These are phyloP conservation scores for Ellobius talpinus DNA, from an alignment of 2,113 vertebrate genomes.

Conservation along the genomic window DNA sequence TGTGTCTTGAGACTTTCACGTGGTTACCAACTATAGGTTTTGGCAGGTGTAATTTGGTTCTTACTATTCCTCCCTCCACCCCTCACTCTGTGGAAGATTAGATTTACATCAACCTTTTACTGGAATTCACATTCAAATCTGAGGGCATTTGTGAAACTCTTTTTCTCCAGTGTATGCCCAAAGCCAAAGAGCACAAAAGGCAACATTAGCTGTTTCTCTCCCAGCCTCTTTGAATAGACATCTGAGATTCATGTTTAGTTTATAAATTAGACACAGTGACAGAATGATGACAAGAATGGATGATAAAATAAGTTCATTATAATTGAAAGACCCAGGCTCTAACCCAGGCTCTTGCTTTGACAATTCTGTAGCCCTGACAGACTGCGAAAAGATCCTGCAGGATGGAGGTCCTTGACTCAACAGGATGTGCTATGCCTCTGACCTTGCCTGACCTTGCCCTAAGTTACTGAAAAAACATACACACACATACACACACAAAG, in stretches of 20 bases:
- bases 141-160: too few species aligned
- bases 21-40: neutral
- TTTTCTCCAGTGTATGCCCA: neutral
- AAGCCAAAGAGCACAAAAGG: neutral
- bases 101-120: neutral
- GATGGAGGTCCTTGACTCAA: too few species aligned
- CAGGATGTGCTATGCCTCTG: too few species aligned
- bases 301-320: neutral
- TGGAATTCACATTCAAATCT: neutral
- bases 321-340: neutral
- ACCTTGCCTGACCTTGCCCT: too few species aligned
- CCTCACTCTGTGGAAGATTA: neutral
- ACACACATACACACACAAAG: too few species aligned
- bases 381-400: too few species aligned
- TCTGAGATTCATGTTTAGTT: neutral
- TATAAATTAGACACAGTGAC: neutral
- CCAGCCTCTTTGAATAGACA: neutral
- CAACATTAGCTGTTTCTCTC: neutral
- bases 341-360: too few species aligned
- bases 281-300: neutral
- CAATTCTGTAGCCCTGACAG: too few species aligned
- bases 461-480: too few species aligned
- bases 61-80: neutral
- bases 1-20: neutral
- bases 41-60: neutral